phyloP scores from a whole-genome alignment of 2,113 vertebrate species.

The Mobula birostris region DNA sequence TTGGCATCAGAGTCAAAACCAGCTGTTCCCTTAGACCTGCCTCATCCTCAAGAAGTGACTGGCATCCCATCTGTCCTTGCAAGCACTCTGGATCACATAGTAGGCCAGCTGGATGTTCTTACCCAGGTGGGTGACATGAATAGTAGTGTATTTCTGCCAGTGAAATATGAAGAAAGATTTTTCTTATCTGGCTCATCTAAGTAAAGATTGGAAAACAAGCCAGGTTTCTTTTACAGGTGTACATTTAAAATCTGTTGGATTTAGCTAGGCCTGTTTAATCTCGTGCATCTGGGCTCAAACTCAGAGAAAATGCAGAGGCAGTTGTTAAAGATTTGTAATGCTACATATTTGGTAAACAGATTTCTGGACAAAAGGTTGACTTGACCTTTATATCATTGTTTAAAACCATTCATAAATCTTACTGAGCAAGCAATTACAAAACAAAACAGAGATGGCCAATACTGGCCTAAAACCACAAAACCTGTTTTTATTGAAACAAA shows the following conservation, averaged over 20 bases:
- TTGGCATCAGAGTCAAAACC: constrained; percentile 20
- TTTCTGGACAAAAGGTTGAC: not conserved
- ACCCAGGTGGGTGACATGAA: constrained; percentile 70
- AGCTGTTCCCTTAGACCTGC: constrained; percentile 42
- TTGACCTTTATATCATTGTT: not conserved
- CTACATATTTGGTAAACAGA: not conserved
- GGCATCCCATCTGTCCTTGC: constrained; percentile 55
- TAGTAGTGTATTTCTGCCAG: not conserved
- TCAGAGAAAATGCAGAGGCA: not conserved
- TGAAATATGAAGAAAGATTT: not conserved
- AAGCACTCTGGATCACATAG: constrained; percentile 81
- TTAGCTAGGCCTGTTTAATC: not conserved
- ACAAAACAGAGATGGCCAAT: not conserved
- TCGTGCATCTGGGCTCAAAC: no score
- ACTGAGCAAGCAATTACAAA: not conserved
- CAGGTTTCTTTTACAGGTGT: not conserved
- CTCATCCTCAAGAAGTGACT: constrained; percentile 47
- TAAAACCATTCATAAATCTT: not conserved
- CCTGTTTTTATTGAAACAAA: not conserved
- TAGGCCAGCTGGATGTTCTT: constrained; percentile 82
- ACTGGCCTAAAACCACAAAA: not conserved
- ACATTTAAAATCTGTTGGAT: not conserved
- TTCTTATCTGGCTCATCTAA: not conserved
- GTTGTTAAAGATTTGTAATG: not conserved
- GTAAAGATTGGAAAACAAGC: not conserved